A percentile compares a stretch with the other conserved stretches of the same genome.
These are phyloP conservation scores for Drosophila algonquin DNA, from an alignment of 2,888 invertebrate genomes.

Conservation along the genomic window DNA sequence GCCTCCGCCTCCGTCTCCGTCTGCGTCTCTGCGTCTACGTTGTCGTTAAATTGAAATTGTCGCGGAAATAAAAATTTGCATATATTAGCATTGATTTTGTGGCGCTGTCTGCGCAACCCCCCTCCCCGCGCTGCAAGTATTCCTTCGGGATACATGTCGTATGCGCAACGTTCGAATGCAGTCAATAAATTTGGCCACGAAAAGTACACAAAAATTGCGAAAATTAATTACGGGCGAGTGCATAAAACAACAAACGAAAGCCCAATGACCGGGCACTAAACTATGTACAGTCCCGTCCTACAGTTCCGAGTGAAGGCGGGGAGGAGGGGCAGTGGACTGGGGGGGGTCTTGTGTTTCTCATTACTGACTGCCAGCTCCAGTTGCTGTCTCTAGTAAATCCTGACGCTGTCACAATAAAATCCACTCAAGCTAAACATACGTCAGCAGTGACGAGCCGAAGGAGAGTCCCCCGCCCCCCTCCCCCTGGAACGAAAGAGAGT, in stretches of 20 bases:
- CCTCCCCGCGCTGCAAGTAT: background rate
- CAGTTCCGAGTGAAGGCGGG: constrained; percentile 4
- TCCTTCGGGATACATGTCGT: constrained; percentile 60
- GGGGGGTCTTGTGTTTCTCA: constrained; percentile 49
- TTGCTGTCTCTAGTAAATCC: constrained; percentile 72
- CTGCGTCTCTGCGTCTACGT: constrained; percentile 16
- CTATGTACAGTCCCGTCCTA: constrained; percentile 13
- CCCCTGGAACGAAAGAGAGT: constrained; percentile 1
- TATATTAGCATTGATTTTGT: constrained; percentile 80
- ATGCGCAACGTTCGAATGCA: constrained; percentile 67
- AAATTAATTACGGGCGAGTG: constrained; percentile 65
- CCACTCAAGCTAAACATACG: constrained; percentile 80
- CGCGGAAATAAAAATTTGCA: constrained; percentile 82
- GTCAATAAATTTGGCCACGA: constrained; percentile 58
- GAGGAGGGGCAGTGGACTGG: background rate
- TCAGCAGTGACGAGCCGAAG: constrained; percentile 70
- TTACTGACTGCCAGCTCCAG: constrained; percentile 74
- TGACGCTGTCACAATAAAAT: constrained; percentile 79
- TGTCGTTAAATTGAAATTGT: constrained; percentile 81
- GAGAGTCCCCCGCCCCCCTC: background rate
- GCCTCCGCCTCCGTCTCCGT: constrained; percentile 48
- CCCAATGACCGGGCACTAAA: constrained; percentile 43
- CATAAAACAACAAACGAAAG: constrained; percentile 56
- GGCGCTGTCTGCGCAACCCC: background rate
- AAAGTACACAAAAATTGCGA: constrained; percentile 48